Evolutionary conservation across 2,797 vertebrate genomes (phyloP), one percentile per base, ranked within the genome.

Genomic region (Atherinosoma microstoma): DNA sequence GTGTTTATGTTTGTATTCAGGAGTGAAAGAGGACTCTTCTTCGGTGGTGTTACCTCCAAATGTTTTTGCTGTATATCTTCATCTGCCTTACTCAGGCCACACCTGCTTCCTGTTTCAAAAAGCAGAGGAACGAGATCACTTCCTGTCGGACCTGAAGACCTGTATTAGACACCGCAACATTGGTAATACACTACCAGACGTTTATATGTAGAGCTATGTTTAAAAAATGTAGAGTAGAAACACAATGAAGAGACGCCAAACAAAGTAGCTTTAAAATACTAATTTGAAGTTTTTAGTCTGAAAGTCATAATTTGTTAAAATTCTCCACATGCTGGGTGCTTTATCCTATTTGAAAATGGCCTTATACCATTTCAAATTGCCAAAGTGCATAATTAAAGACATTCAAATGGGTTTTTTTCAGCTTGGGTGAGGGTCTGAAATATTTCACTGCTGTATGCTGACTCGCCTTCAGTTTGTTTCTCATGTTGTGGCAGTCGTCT

Each of bases 131-230:
- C 94, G 94, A 86, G 85, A 86, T 58, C 83, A 47, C 66, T 96
- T 98, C 80, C 92, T 95, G 0, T 87, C 95, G 0, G n/a, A 88
- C 30, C 89, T 98, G 64, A 92, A 87, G 0, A 95, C 96, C 89
- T 97, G 96, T 29, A 93, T 98, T 66, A 89, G 96, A 60, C 96
- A 97, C 47, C 85, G 94, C 30, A 96, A 96, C 80, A 93, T 96
- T 0, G 97, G 96, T 96, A 95, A 83, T 70, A 64, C 29, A 54
- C 58, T 1, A 62, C 54, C 49, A 56, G 3, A 15, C n/a, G 35
- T 67, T 45, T 56, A 13, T 38, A 29, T 38, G 24, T 30, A 35
- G 22, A 32, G 30, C 45, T 49, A n/a, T 30, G 62, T 22, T 51
- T 35, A 35, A 24, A 32, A 32, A 32, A 32, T 6, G 32, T 6